Evolutionary conservation across 1,140 invertebrate genomes (phyloP), one percentile per base, ranked within the genome.

Genomic region (Brachionus plicatilis): DNA sequence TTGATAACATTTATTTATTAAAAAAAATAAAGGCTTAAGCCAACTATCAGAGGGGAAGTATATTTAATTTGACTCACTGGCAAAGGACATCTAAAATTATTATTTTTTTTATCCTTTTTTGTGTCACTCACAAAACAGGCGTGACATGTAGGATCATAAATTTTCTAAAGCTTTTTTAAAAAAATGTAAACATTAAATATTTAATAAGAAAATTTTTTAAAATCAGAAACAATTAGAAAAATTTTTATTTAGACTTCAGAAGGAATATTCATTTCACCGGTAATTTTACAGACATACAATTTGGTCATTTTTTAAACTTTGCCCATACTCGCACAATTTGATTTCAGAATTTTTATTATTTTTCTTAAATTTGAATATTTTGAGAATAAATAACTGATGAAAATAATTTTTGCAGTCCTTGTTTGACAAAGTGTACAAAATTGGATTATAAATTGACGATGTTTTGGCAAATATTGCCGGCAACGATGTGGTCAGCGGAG

Each of bases 381-480:
- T 76, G 7, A 9, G 2, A 65, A n/a, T 27, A 37, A 82, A 82
- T 41, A 82, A 68, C 3, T n/a, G n/a, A n/a, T 7, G 20, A 66
- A 82, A 82, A 68, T 65, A 82, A 65, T 27, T 29, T 43, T 45
- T 41, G 20, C 79, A 82, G 9, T 82, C 79, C 41, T 60, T 82
- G 53, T 82, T 82, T 41, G 79, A 65, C 37, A 82, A 68, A 65
- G 79, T 65, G 27, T 82, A 82, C 11, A 82, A 43, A 27, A 82
- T 82, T 4, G 79, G 79, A 82, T 82, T 82, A 29, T 65, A 82
- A 24, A 82, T 82, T 4, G 79, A 82, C n/a, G 79, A 82, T 27
- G 79, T 82, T 66, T 82, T 82, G 37, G 79, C 50, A 82, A 82
- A 82, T n/a, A 82, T 41, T 9, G 79, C 53, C 6, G 79, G 79